Base-by-base conservation (phyloP, 2,113 vertebrate genomes). In the Thunnus thynnus region DNA sequence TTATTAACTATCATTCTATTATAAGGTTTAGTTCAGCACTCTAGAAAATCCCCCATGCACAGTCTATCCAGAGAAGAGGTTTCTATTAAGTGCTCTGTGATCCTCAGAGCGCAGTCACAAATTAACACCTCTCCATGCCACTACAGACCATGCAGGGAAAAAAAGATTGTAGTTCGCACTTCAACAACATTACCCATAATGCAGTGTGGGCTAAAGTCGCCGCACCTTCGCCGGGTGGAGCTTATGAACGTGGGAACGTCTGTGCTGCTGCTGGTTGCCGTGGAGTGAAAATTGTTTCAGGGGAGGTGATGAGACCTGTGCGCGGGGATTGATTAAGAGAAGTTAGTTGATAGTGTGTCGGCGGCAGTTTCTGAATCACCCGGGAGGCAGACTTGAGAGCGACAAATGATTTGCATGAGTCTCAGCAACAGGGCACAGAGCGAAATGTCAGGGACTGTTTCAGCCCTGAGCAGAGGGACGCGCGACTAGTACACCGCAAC, bases 381-480 rank as follows among this genome's bases (percentile, higher is more conserved):
- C 25, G 27, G 57, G 30, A 62, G 73, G 73, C 44, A 25, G 48
- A 72, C 61, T 3, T 5, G 71, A 25, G 25, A 80, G 74, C 74
- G 73, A 78, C 83, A 75, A 54, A 92, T 90, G 86, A 51, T 76
- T 83, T 12, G 52, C 25, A 62, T 12, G 75, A 87, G 84, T 88
- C 62, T 77, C 80, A 95, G 94, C 94, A 95, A 95, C 94, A 95
- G 94, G 94, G 93, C 93, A 85, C 85, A 52, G 85, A 85, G 86
- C 56, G 88, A 89, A 80, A 94, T 95, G 94, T 88, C 92, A 85
- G 86, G 58, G 86, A 90, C 55, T 36, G 65, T 72, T 54, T 70
- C 86, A 84, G 86, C 79, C 73, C 25, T 54, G 82, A 84, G 89
- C 75, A 36, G 18, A 72, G 76, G 86, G 82, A 87, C 88, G 87